A percentile compares a stretch with the other conserved stretches of the same genome.
Evolutionary conservation across 2,113 vertebrate genomes (phyloP).

Genomic region (Scytalopus superciliaris): DNA sequence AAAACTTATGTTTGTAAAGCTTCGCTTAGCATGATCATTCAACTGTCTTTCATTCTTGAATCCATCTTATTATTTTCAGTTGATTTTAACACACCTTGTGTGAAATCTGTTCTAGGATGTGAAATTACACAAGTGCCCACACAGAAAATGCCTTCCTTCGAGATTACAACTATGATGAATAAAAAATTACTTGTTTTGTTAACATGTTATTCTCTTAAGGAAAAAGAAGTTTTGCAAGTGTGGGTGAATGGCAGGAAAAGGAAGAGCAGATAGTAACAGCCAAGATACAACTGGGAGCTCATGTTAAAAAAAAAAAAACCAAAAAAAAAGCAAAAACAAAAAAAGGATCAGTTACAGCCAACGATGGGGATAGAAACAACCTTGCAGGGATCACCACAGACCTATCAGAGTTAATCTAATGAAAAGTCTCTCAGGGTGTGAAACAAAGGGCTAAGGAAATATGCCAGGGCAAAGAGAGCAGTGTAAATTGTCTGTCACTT

Average conservation of each 20-base stretch:
- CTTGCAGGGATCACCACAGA: not conserved
- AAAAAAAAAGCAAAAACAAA: no score
- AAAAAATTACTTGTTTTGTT: not conserved
- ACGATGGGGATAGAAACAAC: not conserved
- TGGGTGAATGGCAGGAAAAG: not conserved
- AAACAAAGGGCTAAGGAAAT: not conserved
- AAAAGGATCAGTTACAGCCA: not conserved
- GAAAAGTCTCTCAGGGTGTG: not conserved
- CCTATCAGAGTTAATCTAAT: not conserved
- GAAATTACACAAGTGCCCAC: not conserved
- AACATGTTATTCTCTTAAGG: not conserved
- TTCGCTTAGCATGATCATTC: not conserved
- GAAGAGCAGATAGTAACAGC: not conserved
- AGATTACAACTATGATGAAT: not conserved
- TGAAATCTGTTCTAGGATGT: not conserved
- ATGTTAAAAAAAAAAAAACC: not conserved
- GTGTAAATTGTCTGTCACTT: not conserved
- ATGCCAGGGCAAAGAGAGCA: not conserved
- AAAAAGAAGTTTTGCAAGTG: not conserved
- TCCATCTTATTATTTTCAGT: not conserved
- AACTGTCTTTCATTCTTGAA: not conserved
- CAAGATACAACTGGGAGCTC: not conserved
- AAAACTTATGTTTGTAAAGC: not conserved
- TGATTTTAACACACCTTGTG: not conserved
- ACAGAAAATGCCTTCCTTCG: not conserved